These are phyloP conservation scores for Euleptes europaea DNA, from an alignment of 2,113 vertebrate genomes.

Conservation along the genomic window DNA sequence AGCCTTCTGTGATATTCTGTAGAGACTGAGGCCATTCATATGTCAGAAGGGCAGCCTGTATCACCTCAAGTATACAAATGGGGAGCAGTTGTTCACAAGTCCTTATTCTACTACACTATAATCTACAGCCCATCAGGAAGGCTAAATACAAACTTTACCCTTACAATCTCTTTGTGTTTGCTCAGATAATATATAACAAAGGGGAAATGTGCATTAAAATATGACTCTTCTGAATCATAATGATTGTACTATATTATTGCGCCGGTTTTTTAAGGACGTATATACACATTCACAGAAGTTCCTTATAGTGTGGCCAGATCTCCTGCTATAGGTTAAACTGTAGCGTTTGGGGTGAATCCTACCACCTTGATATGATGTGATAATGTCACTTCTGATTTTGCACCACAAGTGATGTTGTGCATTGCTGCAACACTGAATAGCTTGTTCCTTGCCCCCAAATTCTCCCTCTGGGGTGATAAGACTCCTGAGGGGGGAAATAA, in stretches of 20 bases:
- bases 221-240: neutral
- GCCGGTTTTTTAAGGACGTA: too few species aligned
- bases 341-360: too few species aligned
- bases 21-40: neutral
- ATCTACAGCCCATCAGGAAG: neutral
- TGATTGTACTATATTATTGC: neutral
- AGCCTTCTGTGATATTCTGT: neutral
- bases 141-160: neutral
- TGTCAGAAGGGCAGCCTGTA: neutral
- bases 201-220: neutral
- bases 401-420: too few species aligned
- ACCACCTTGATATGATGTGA: too few species aligned
- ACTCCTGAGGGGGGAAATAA: too few species aligned
- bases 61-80: neutral
- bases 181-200: neutral
- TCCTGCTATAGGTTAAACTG: too few species aligned
- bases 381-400: too few species aligned
- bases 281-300: neutral
- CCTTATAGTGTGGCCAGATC: too few species aligned
- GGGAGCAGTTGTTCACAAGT: neutral
- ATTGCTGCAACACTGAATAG: too few species aligned
- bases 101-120: neutral
- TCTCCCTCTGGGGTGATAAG: too few species aligned
- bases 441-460: too few species aligned
- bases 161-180: neutral